Evolutionary conservation across 1,140 invertebrate species (phyloP), one percentile per base, ranked within the genome.

Genomic region (Orius insidiosus): DNA sequence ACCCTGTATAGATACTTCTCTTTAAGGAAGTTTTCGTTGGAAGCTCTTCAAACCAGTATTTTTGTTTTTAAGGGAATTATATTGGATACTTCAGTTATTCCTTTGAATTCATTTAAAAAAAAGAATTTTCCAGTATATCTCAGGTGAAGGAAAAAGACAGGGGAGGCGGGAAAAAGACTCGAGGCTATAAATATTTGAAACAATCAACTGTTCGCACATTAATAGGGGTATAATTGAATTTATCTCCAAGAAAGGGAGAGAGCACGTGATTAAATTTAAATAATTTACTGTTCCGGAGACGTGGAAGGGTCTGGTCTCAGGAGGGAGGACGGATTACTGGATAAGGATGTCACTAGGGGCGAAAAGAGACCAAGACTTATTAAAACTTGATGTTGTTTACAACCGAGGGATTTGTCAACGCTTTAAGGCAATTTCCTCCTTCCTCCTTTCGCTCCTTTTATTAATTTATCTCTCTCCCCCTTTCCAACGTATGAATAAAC

Each of bases 161-260:
- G 3, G 24, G 24, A 7, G 24, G 24, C 7, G 24, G 7, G 24
- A 7, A 24, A 24, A 24, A 24, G 24, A 24, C 24, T 24, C 24
- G 24, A 24, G 38, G 47, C 46, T 39, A 50, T 50, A 50, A 50
- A 50, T 50, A 50, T 46, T 50, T 46, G 49, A 50, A 46, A 50
- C 49, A 50, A 50, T 46, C 49, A 50, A 46, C 44, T 40, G 44
- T 50, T 50, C 30, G 38, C 49, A 50, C 49, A 50, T 50, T 50
- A 50, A 50, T 50, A 50, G 49, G 45, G 10, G 18, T 45, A 44
- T 50, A 50, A 50, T 50, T 46, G 49, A 50, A 50, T 50, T 50
- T 50, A 45, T 30, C 30, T 39, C 47, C 24, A 8, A 19, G 31
- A 38, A 15, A 11, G 48, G 13, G 42, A 32, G 35, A 11, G 15